Percentiles rank a stretch among this genome's conserved stretches.
These are phyloP conservation scores for Melanerpes formicivorus DNA, from an alignment of 2,113 vertebrate species.

Conservation along the genomic window DNA sequence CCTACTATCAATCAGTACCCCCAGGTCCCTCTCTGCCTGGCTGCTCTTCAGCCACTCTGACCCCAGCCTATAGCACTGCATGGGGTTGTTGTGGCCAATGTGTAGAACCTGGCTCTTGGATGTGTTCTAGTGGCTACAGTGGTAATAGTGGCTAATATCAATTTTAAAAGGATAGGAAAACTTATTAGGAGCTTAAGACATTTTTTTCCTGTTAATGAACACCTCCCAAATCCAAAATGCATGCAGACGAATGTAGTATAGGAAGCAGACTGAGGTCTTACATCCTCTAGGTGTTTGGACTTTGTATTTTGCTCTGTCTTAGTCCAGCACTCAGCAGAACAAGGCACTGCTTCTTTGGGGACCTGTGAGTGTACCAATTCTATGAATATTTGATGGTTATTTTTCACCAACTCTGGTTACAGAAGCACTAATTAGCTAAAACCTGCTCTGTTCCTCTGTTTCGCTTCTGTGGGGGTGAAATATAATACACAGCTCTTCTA, in stretches of 20 bases:
- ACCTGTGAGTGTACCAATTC: background rate
- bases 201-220: background rate
- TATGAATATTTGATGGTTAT: conserved; percentile 59
- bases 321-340: background rate
- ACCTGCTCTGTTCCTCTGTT: background rate
- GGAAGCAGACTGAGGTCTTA: background rate
- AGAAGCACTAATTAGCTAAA: conserved; percentile 53
- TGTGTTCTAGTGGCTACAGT: too few species aligned
- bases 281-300: background rate
- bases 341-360: background rate
- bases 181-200: background rate
- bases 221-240: background rate
- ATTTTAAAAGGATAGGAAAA: conserved; percentile 1
- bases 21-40: too few species aligned
- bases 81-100: too few species aligned
- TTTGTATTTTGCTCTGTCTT: background rate
- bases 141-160: background rate
- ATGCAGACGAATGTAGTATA: background rate
- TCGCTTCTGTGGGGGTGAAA: conserved; percentile 45
- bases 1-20: too few species aligned
- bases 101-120: too few species aligned
- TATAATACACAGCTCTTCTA: conserved; percentile 19
- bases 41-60: too few species aligned
- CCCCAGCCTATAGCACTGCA: too few species aligned
- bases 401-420: conserved; percentile 25